Conservation (phyloP, 2,888 invertebrate genomes). For the Parthenolecanium corni region DNA sequence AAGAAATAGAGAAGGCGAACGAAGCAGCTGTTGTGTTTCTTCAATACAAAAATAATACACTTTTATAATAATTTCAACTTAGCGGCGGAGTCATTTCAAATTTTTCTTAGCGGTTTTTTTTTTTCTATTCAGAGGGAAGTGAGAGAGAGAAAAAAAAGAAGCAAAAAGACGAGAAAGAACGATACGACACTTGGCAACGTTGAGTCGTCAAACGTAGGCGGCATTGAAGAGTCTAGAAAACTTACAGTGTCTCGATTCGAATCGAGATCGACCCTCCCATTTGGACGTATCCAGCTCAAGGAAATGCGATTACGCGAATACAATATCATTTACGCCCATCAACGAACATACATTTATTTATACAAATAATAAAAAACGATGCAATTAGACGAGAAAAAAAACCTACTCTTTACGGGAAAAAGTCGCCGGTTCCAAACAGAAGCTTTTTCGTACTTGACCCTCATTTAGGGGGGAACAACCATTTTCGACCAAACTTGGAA, state of each 20-base stretch:
- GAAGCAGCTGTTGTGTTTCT: background rate
- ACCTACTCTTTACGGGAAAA: too few species aligned
- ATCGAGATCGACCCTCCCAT: slow-evolving; percentile 4
- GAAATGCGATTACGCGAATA: slow-evolving; percentile 3
- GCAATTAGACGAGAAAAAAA: too few species aligned
- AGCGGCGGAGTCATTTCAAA: background rate
- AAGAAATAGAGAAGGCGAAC: background rate
- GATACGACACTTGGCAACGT: slow-evolving; percentile 4
- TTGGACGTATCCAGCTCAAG: slow-evolving; percentile 1
- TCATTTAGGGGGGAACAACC: too few species aligned
- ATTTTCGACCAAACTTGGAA: too few species aligned
- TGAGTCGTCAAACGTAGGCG: slow-evolving; percentile 6
- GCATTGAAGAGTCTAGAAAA: slow-evolving; percentile 10
- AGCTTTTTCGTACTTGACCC: too few species aligned
- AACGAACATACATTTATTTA: background rate
- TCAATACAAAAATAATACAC: background rate
- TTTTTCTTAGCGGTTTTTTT: background rate
- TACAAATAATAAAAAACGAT: too few species aligned
- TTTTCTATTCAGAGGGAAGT: background rate
- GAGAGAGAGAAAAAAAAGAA: too few species aligned
- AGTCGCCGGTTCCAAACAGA: too few species aligned
- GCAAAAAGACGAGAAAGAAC: background rate
- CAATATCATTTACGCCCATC: slow-evolving; percentile 1
- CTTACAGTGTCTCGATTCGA: background rate
- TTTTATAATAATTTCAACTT: background rate